Base-by-base conservation (phyloP, 2,888 invertebrate genomes). In the Synanthedon andrenaeformis region DNA sequence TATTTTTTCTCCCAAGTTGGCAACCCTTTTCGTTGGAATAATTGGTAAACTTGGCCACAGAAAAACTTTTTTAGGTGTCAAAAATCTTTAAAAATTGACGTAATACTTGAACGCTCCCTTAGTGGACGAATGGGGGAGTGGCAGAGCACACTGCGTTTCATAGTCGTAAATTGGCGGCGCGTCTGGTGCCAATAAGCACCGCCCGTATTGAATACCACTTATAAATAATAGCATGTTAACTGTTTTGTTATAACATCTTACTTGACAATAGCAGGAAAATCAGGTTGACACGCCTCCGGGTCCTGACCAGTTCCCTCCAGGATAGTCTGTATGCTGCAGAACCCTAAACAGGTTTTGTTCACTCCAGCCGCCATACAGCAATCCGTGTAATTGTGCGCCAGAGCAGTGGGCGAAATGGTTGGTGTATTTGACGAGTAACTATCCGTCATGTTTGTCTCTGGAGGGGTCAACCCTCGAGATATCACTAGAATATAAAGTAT, bases 291-390 rank as follows among this genome's bases (percentile, higher is more conserved):
- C 17, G 91, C 89, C 73, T 94, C 94, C 0, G 94, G 94, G 67
- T 94, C 94, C 66, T 93, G 92, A 3, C 94, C 94, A 0, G 94
- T 94, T 13, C 94, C 94, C 69, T 92, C 91, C 54, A 93, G 74
- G 57, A 93, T 93, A 54, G 91, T 92, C 69, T 94, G 93, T 23
- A 95, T 91, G 68, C 93, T 94, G 80, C 95, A 96, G 76, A 95
- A 95, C 51, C 94, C 95, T 55, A 94, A 87, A 69, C 95, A 96
- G 50, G 88, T 78, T 10, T 83, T 76, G n/a, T 92, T 90, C 2
- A 95, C 94, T 67, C 94, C 94, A 57, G 90, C 88, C 3, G 84
- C 75, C 5, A 92, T 69, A 65, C 95, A 96, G 74, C 95, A 96
- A 62, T 93, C 92, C 0, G 94, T 94, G 76, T 94, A 95, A 76